phyloP scores from a whole-genome alignment of 2,888 invertebrate genomes.

The Lordiphosa fenestrarum region DNA sequence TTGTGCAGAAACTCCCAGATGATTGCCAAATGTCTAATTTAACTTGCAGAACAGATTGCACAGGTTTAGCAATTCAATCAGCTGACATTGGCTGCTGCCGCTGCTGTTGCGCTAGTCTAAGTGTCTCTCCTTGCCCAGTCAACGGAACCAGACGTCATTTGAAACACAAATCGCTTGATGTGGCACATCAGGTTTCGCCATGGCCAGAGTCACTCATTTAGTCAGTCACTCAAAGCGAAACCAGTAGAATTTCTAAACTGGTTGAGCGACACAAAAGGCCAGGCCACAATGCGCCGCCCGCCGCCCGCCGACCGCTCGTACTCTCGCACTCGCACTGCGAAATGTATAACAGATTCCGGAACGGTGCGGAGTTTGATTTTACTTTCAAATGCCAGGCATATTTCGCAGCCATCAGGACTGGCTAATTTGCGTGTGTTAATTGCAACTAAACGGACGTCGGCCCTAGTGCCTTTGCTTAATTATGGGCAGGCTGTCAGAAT shows the following conservation, averaged over 20 bases:
- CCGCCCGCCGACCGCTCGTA: conserved; percentile 15
- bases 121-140: conserved; percentile 27
- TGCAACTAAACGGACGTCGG: conserved; percentile 62
- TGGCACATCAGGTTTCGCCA: conserved; percentile 64
- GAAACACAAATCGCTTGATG: conserved; percentile 68
- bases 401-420: conserved; percentile 27
- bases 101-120: neutral
- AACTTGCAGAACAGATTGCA: conserved; percentile 38
- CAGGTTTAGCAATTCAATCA: conserved; percentile 65
- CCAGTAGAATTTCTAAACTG: conserved; percentile 70
- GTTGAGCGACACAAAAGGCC: conserved; percentile 56
- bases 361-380: conserved; percentile 61
- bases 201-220: conserved; percentile 20
- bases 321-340: conserved; percentile 17
- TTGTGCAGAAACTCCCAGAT: conserved; percentile 2
- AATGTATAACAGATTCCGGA: conserved; percentile 50
- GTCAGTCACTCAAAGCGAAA: conserved; percentile 35
- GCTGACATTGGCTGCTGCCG: conserved; percentile 39
- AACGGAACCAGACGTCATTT: conserved; percentile 74
- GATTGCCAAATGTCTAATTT: conserved; percentile 49
- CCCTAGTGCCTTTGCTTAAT: conserved; percentile 74
- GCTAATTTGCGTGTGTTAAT: conserved; percentile 68
- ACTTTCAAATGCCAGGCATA: conserved; percentile 64
- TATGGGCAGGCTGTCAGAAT: conserved; percentile 72
- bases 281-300: conserved; percentile 11